phyloP scores from a whole-genome alignment of 2,797 vertebrate species.

The Microctenopoma stevenorrisi region DNA sequence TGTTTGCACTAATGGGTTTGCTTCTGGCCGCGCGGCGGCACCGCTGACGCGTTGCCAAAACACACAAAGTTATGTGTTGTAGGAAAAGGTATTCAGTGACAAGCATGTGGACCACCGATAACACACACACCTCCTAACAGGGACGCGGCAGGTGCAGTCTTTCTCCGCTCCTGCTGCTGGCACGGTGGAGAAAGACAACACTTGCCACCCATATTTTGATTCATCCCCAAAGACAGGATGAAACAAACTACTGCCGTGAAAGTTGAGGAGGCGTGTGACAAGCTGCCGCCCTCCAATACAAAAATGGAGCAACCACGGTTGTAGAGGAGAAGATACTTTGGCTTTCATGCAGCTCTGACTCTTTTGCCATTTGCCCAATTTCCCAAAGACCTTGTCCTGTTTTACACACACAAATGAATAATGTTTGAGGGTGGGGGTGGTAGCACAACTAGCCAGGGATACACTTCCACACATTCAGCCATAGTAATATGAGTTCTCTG shows the following conservation, averaged over 20 bases:
- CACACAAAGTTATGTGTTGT: slow-evolving; percentile 26
- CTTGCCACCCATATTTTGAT: slow-evolving; percentile 24
- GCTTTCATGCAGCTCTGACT: no score
- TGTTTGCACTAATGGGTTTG: slow-evolving; percentile 40
- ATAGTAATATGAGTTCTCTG: no score
- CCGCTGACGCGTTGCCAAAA: slow-evolving; percentile 38
- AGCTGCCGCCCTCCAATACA: slow-evolving; percentile 15
- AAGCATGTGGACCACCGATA: slow-evolving; percentile 51
- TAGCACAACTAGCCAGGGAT: no score
- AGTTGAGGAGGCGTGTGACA: slow-evolving; percentile 22
- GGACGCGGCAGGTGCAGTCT: slow-evolving; percentile 49
- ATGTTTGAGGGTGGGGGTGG: no score
- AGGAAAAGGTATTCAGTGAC: slow-evolving; percentile 44
- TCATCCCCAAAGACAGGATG: slow-evolving; percentile 24
- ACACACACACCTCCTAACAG: slow-evolving; percentile 42
- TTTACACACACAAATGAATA: no score
- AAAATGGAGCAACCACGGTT: slow-evolving; percentile 20
- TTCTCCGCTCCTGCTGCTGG: slow-evolving; percentile 28
- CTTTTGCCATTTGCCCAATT: no score
- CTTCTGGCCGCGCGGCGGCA: slow-evolving; percentile 32
- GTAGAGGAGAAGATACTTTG: background rate
- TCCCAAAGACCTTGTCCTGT: no score
- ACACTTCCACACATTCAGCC: no score
- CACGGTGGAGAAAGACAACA: slow-evolving; percentile 19
- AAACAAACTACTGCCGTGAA: slow-evolving; percentile 31